Base-by-base conservation (phyloP, 1,140 invertebrate species). In the Caenorhabditis inopinata region DNA sequence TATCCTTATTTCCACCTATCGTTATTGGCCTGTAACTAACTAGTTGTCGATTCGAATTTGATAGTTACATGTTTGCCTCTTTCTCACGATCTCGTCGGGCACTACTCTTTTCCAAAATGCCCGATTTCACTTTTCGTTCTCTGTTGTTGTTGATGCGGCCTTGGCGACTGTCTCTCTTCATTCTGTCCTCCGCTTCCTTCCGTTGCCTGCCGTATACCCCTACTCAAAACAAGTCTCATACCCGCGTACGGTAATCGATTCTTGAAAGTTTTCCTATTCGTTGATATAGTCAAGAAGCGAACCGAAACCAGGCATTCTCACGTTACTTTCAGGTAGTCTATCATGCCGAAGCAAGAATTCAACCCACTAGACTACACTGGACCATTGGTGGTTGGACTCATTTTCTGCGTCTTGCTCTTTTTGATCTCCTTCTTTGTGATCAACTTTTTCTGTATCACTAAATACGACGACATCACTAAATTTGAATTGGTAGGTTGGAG, bases 281-380 rank as follows among this genome's bases (percentile, higher is more conserved):
- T 42, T 42, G 5, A 14, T 42, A 42, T 14, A 5, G 38, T 42
- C 5, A 42, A 7, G 38, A 42, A 42, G 38, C 14, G 38, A 42
- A 42, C 4, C 35, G 0, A 32, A n/a, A 7, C 7, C 7, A 12
- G 7, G 18, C 12, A 38, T 38, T 11, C 11, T 42, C 11, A 21
- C 11, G 4, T 5, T 12, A 9, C 9, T 23, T 32, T 29, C 32
- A 32, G 25, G 5, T 27, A 2, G 21, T 21, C 3, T 21, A 21
- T 0, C 1, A 86, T 86, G 85, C 86, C 86, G 18, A 86, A 86
- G 73, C 86, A 87, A 78, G 85, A 86, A 1, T 86, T 86, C 76
- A 85, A 86, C 21, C 35, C 85, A 9, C 32, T 86, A 21, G 85
- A 86, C 75, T 87, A 87, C 75, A 74, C 85, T 6, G 85, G 78